phyloP scores from a whole-genome alignment of 2,888 invertebrate species.

The Masnerella sp. region DNA sequence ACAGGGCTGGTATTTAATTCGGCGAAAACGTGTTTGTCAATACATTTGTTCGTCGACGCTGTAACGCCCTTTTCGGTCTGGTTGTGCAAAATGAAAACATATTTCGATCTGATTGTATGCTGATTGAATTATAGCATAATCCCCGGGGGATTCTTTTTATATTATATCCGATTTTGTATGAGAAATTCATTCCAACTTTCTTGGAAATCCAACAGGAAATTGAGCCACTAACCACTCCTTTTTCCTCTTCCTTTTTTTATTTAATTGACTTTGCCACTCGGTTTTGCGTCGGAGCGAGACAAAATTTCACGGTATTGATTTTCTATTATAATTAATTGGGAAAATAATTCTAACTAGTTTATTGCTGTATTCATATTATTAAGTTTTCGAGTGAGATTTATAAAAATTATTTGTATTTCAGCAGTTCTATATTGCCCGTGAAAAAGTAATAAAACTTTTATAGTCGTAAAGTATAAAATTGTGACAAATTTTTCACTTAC shows the following conservation, averaged over 20 bases:
- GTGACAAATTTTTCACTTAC: too few relatives aligned
- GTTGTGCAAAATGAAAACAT: slow-evolving; percentile 7
- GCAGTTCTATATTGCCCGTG: too few relatives aligned
- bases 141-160: slow-evolving; percentile 1
- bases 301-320: too few relatives aligned
- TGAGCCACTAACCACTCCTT: not conserved
- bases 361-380: too few relatives aligned
- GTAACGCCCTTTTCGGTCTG: slow-evolving; percentile 14
- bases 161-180: slow-evolving; percentile 15
- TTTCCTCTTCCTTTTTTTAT: not conserved
- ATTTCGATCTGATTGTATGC: slow-evolving; percentile 10
- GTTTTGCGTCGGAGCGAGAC: not conserved
- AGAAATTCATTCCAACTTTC: slow-evolving; percentile 10
- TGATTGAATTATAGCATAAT: slow-evolving; percentile 22
- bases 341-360: too few relatives aligned
- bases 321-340: too few relatives aligned
- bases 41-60: slow-evolving; percentile 13
- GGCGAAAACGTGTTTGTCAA: slow-evolving; percentile 20
- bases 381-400: too few relatives aligned
- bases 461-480: too few relatives aligned
- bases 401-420: too few relatives aligned
- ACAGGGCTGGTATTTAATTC: slow-evolving; percentile 28
- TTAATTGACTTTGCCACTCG: not conserved
- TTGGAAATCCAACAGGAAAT: not conserved
- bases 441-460: too few relatives aligned